Evolutionary conservation across 2,888 invertebrate genomes (phyloP).

Genomic region (Cotesia congregata): DNA sequence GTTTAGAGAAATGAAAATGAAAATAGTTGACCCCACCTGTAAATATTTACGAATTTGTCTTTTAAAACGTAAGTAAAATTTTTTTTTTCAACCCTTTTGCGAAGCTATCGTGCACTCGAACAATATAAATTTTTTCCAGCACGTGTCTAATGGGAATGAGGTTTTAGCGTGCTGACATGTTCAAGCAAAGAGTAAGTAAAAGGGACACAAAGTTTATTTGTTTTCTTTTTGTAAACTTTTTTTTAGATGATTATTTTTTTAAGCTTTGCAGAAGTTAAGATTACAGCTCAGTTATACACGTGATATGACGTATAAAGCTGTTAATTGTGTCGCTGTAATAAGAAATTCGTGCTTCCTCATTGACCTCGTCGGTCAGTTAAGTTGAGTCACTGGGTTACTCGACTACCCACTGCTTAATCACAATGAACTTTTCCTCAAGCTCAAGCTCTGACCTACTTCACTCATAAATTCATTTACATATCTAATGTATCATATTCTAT

Average conservation of each 20-base stretch:
- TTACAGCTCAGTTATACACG: conserved; percentile 17
- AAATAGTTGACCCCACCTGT: no score
- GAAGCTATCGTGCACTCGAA: conserved; percentile 36
- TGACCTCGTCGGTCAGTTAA: background rate
- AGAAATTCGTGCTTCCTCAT: conserved; percentile 14
- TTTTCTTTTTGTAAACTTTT: conserved; percentile 17
- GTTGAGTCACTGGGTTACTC: conserved; percentile 18
- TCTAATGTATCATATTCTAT: conserved; percentile 1
- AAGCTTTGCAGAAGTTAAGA: conserved; percentile 29
- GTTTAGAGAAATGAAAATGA: no score
- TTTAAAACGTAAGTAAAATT: background rate
- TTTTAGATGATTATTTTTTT: conserved; percentile 31
- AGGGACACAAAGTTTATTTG: conserved; percentile 25
- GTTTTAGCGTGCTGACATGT: conserved; percentile 48
- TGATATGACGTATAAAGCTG: background rate
- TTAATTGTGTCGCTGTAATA: conserved; percentile 34
- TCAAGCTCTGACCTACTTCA: background rate
- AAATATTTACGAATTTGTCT: background rate
- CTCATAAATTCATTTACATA: conserved; percentile 12
- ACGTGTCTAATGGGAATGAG: conserved; percentile 42
- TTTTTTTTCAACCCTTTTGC: conserved; percentile 1
- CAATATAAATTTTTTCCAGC: conserved; percentile 28
- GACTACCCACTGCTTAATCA: background rate
- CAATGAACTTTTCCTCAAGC: background rate
- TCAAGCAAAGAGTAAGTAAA: conserved; percentile 19